Base-by-base conservation (phyloP, 2,797 vertebrate genomes). In the Falco naumanni region DNA sequence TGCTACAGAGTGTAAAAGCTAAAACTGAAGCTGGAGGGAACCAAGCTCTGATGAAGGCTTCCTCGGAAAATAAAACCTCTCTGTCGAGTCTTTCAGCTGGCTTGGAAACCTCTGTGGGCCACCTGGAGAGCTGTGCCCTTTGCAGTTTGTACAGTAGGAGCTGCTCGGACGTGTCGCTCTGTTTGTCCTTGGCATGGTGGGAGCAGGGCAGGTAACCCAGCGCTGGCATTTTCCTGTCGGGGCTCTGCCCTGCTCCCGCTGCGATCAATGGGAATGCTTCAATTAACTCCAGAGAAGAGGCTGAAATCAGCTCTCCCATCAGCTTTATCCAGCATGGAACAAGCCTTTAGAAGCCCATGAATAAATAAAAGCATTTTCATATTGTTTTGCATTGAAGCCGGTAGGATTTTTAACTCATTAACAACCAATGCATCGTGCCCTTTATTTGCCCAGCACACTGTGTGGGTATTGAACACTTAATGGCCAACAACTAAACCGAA, bases 131-230 rank as follows among this genome's bases (percentile, higher is more conserved):
- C 60, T 5, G 53, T 81, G 76, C 11, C 77, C 48, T 84, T 84
- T 64, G 80, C 3, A 3, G 22, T 50, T 33, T 53, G 70, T 31
- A 28, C 5, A 41, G 50, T 65, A 45, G 81, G 33, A 8, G 2
- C 57, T 45, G 82, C 72, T 84, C 2, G 0, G n/a, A 16, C 5
- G 2, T 0, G 1, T 20, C 3, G 0, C 10, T 60, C 21, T 37
- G 11, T 34, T 89, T 17, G 20, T 15, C n/a, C 77, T 24, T 11
- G 28, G 48, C 13, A 6, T 0, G 3, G n/a, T 5, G 24, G 71
- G 75, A 76, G 47, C 56, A 33, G 48, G 0, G 0, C 53, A 41
- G 69, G 69, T 47, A 60, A 29, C 56, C 31, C 83, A 43, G 66
- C 0, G 1, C 31, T 78, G 80, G 45, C 47, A 18, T 51, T 83